Percentiles rank a stretch among this genome's conserved stretches.
These are phyloP conservation scores for Lepus americanus DNA, from an alignment of 2,113 vertebrate species.

Conservation along the genomic window DNA sequence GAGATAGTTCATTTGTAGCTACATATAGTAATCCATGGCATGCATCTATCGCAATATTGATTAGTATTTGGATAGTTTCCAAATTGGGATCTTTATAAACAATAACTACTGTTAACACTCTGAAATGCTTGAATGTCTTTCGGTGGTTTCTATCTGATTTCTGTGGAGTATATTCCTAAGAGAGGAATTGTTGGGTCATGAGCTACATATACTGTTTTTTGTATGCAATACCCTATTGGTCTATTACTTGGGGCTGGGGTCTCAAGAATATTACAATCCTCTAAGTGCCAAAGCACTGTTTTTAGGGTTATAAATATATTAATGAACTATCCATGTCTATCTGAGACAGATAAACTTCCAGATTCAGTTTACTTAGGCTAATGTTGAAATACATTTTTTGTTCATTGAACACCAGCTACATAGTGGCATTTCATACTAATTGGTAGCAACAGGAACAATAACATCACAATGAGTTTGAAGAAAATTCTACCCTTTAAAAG, in stretches of 20 bases:
- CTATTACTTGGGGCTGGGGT: not conserved
- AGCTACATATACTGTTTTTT: not conserved
- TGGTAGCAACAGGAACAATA: not conserved
- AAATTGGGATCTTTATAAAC: not conserved
- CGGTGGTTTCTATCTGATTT: not conserved
- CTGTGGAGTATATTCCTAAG: not conserved
- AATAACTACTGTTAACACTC: not conserved
- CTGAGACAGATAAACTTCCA: slow-evolving; percentile 45
- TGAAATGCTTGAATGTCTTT: not conserved
- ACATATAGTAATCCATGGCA: slow-evolving; percentile 39
- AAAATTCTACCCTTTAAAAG: slow-evolving; percentile 52
- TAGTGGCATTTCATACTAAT: not conserved
- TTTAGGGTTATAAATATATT: slow-evolving; percentile 31
- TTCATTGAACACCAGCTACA: slow-evolving; percentile 37
- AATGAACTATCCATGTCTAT: not conserved
- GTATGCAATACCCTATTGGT: not conserved
- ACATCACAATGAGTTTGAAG: slow-evolving; percentile 50
- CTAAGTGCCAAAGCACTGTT: not conserved
- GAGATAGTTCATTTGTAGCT: not conserved
- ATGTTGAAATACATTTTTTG: slow-evolving; percentile 41
- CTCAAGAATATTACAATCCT: not conserved
- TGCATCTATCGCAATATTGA: not conserved
- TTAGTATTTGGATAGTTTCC: not conserved
- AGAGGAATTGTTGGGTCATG: not conserved
- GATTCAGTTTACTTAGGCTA: not conserved